Base-by-base conservation (phyloP, 2,797 vertebrate species). In the Neosilurus hyrtlii region DNA sequence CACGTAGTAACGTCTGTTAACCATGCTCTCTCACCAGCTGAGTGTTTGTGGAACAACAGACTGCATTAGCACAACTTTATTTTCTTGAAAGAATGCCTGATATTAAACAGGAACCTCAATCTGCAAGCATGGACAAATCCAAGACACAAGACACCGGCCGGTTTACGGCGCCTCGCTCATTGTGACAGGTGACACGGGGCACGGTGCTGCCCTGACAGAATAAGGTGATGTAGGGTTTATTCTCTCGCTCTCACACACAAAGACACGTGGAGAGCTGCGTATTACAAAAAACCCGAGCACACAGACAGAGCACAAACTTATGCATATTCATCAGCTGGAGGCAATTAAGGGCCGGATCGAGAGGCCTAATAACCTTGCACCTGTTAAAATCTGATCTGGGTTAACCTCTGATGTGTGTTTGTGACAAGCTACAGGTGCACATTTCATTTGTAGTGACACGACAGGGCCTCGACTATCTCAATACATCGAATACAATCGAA, bases 301-400 rank as follows among this genome's bases (percentile, higher is more conserved):
- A 76, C 4, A 86, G 72, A 78, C 61, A 16, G 73, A 84, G 88
- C 73, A 35, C 57, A 79, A 83, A 76, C 83, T 85, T 86, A 92
- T 93, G 90, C 91, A 93, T 93, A 93, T 94, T 92, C 91, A 93
- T 92, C 52, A 89, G 83, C 74, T 65, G 65, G 35, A 84, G 78
- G 84, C 87, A 90, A 88, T 86, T 90, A 89, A 91, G 89, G 86
- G 85, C 87, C 86, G 89, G 87, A 88, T 89, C 52, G 86, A 92
- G 91, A 83, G 89, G 89, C 88, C 91, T 90, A 92, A 86, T 67
- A 89, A 85, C 89, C 76, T 82, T 88, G 91, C 92, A 93, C 91
- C 93, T 92, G 91, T 91, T 90, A 85, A 92, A 91, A 87, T 86
- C 87, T 91, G 86, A 90, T 90, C 87, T 89, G 83, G 79, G 86